Evolutionary conservation across 2,797 vertebrate species (phyloP), one percentile per base, ranked within the genome.

Genomic region (Mormyrops attenuatus): DNA sequence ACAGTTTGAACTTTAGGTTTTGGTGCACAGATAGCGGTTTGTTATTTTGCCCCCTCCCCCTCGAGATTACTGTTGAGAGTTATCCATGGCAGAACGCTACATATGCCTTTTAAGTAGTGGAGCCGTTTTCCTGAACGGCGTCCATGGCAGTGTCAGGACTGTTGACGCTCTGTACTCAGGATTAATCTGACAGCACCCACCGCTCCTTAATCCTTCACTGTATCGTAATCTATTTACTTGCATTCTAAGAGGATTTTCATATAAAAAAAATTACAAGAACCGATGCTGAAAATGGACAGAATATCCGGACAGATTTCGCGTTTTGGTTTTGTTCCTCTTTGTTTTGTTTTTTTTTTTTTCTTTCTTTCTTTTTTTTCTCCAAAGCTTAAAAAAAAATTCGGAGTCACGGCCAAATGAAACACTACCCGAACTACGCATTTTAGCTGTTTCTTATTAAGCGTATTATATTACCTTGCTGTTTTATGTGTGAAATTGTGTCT

Each of bases 181-280:
- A 97, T 97, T 97, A 97, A 96, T 94, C 95, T 96, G 96, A 97
- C 96, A 96, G 95, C 95, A 95, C 95, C 94, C 95, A 96, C 95
- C 94, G 93, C 96, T 95, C 95, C 94, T 93, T 97, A 97, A 97
- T 97, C 96, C 96, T 95, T 94, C 92, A 92, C 94, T 96, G 95
- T 96, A 97, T 97, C 95, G 94, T 97, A 97, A 97, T 97, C 96
- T 97, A 95, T 97, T 97, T 97, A 96, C 94, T 96, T 94, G 95
- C 94, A 95, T 94, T 95, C 95, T 96, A 96, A 96, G 95, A 95
- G 95, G 95, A 97, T 97, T 97, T 96, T 93, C 94, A 94, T 95
- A 95, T 95, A 94, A 95, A 96, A 60, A 60, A 90, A 95, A 95
- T 87, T 94, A 96, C 94, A 95, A 93, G 94, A 95, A 96, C 92